A percentile compares a stretch with the other conserved stretches of the same genome.
These are phyloP conservation scores for Leuciscus idus DNA, from an alignment of 2,113 vertebrate species.

Conservation along the genomic window DNA sequence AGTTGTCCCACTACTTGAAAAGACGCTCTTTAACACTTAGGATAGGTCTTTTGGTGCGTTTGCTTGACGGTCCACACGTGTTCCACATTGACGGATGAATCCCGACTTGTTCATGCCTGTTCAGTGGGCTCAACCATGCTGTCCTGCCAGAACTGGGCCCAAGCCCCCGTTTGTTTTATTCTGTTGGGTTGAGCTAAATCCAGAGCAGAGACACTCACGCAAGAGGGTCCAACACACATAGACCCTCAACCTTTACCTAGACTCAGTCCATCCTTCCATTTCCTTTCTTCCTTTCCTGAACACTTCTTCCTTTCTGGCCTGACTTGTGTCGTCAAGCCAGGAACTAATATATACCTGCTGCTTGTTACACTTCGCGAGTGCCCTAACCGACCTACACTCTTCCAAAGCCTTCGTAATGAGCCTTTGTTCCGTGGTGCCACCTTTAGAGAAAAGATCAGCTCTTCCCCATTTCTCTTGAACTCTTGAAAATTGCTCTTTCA, in stretches of 20 bases:
- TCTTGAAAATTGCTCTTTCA: constrained; percentile 30
- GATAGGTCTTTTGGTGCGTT: constrained; percentile 12
- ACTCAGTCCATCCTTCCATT: not conserved
- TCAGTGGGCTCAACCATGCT: constrained; percentile 73
- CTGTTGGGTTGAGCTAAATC: constrained; percentile 75
- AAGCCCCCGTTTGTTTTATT: constrained; percentile 75
- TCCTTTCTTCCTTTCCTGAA: constrained; percentile 5
- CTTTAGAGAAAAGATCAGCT: constrained; percentile 42
- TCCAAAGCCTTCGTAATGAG: constrained; percentile 45
- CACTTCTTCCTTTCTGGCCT: constrained; percentile 28
- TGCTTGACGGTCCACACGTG: constrained; percentile 36
- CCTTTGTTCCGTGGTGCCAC: constrained; percentile 32
- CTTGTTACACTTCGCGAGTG: constrained; percentile 51
- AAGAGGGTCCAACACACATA: constrained; percentile 68
- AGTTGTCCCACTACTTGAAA: constrained; percentile 30
- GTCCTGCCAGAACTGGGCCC: constrained; percentile 75
- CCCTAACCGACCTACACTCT: constrained; percentile 46
- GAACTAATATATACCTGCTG: constrained; percentile 53
- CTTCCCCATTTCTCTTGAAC: constrained; percentile 34
- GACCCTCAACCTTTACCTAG: constrained; percentile 27
- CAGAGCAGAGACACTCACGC: constrained; percentile 75
- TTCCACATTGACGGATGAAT: constrained; percentile 72
- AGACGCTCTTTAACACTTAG: not conserved
- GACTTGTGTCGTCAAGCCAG: constrained; percentile 33
- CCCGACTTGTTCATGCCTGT: constrained; percentile 75